These are phyloP conservation scores for Chrysomela aeneicollis DNA, from an alignment of 2,888 invertebrate genomes.

Conservation along the genomic window DNA sequence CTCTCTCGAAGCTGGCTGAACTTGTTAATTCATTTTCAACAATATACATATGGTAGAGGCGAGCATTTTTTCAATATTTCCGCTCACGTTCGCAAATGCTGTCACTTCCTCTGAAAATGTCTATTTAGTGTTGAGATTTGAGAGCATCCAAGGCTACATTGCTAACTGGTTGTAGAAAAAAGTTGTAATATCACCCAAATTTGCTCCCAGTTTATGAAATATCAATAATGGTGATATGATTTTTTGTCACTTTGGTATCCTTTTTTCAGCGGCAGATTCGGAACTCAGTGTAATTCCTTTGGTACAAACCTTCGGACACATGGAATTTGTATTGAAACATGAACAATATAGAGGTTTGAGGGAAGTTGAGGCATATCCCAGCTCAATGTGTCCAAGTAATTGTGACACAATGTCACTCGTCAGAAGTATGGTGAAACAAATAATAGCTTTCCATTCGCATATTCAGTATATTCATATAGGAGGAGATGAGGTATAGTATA, in stretches of 20 bases:
- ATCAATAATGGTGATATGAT: too few relatives aligned
- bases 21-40: too few relatives aligned
- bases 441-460: conserved; percentile 71
- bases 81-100: too few relatives aligned
- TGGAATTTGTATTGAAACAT: conserved; percentile 84
- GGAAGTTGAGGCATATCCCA: conserved; percentile 72
- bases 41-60: too few relatives aligned
- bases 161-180: too few relatives aligned
- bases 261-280: conserved; percentile 65
- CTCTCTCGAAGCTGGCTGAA: too few relatives aligned
- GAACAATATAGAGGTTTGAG: conserved; percentile 70
- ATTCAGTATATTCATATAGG: conserved; percentile 79
- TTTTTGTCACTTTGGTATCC: background rate
- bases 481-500: conserved; percentile 72
- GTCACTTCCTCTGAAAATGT: too few relatives aligned
- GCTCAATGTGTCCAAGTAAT: conserved; percentile 78
- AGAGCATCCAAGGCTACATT: too few relatives aligned
- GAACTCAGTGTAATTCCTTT: conserved; percentile 78
- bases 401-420: conserved; percentile 70
- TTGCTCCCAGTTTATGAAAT: background rate
- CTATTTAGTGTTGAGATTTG: too few relatives aligned
- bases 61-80: too few relatives aligned
- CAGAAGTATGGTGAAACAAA: conserved; percentile 75
- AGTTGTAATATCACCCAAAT: too few relatives aligned
- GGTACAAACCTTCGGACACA: conserved; percentile 86